Conservation (phyloP, 2,797 vertebrate genomes). For the Gymnothorax reevesii region DNA sequence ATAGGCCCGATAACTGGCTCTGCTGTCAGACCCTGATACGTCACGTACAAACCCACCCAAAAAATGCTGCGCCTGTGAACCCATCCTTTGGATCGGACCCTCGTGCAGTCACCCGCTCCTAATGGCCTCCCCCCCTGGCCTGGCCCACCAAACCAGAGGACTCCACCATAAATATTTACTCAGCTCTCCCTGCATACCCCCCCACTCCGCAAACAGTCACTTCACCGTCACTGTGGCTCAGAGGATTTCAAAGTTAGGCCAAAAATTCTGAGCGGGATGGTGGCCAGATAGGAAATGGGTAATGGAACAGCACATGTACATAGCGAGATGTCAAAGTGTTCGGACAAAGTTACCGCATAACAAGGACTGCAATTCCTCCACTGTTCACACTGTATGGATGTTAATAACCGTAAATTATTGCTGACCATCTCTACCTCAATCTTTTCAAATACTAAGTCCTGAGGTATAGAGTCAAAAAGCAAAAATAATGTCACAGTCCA, state of each 20-base stretch:
- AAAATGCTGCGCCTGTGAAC: not conserved
- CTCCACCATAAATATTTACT: conserved; percentile 16
- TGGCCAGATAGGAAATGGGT: not conserved
- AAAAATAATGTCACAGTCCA: no score
- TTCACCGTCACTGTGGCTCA: not conserved
- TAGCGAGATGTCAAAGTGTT: no score
- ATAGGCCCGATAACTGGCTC: no score
- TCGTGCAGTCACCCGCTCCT: not conserved
- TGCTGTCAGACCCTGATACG: not conserved
- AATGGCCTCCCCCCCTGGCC: not conserved
- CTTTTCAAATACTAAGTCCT: no score
- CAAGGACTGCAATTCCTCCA: no score
- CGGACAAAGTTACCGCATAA: no score
- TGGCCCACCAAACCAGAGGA: not conserved
- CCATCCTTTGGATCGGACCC: no score
- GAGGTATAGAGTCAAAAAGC: no score
- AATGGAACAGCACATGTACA: not conserved
- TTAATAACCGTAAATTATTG: no score
- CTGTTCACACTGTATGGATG: no score
- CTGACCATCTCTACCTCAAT: no score
- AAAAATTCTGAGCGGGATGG: no score
- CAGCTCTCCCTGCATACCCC: not conserved
- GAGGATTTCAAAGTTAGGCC: not conserved
- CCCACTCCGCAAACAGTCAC: not conserved
- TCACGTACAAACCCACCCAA: not conserved